Evolutionary conservation across 1,140 invertebrate species (phyloP).

Genomic region (Lucilia cuprina): DNA sequence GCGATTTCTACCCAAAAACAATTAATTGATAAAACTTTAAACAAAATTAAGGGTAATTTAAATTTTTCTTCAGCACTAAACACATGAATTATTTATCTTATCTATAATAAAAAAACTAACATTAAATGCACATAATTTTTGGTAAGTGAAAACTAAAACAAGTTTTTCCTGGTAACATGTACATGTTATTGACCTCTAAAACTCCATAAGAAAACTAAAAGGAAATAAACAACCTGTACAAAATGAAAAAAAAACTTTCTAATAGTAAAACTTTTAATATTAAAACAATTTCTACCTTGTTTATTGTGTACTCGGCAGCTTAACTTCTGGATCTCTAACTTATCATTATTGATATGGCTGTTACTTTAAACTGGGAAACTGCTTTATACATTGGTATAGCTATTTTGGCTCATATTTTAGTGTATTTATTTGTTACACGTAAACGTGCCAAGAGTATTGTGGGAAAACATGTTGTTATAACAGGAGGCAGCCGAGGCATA

Average conservation of each 20-base stretch:
- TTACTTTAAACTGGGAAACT: constrained; percentile 44
- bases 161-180: neutral
- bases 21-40: too few relatives aligned
- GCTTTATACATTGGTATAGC: constrained; percentile 42
- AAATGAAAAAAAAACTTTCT: constrained; percentile 1
- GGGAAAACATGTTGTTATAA: constrained; percentile 75
- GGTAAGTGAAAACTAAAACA: neutral
- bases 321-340: neutral
- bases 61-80: neutral
- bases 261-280: neutral
- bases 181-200: neutral
- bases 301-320: neutral
- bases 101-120: neutral
- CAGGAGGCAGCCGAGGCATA: constrained; percentile 95
- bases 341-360: neutral
- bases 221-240: neutral
- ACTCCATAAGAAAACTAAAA: neutral
- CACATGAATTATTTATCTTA: neutral
- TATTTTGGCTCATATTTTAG: constrained; percentile 43
- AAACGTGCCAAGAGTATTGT: constrained; percentile 50
- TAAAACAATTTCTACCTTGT: neutral
- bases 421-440: constrained; percentile 52
- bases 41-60: neutral
- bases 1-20: too few relatives aligned
- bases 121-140: neutral